Evolutionary conservation across 2,888 invertebrate genomes (phyloP), one percentile per base, ranked within the genome.

Genomic region (Stenotaenia linearis): DNA sequence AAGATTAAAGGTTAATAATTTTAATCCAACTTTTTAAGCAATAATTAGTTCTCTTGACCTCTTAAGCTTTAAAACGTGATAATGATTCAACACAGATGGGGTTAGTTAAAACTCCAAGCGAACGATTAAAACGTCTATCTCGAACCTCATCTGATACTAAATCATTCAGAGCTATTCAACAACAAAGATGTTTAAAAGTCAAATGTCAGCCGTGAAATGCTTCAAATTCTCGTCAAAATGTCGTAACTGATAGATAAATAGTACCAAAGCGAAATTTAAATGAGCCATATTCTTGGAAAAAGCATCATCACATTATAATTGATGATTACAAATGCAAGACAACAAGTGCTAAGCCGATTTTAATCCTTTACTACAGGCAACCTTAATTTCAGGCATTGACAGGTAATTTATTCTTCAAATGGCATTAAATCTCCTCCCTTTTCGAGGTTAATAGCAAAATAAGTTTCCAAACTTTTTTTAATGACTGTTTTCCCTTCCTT

Each of bases 271-370:
- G 10, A 61, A 25, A 61, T 61, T 61, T 61, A 61, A 61, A 61
- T 61, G 61, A 25, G 61, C 61, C 61, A 25, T 23, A 15, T 61
- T 61, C 25, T 28, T 7, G 23, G 61, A 28, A 61, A 56, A 45
- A 61, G 25, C 61, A 25, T 61, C 61, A 61, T 61, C 61, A 61
- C 5, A 23, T 25, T 6, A 61, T 61, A 61, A 61, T 61, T 61
- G 61, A 61, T 61, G 61, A 61, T 61, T 61, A 61, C 25, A 61
- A 61, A 61, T 61, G 61, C 61, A 61, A 61, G 61, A 61, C 61
- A 61, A 61, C 61, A 61, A 28, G 28, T 61, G 25, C 61, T 61
- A 61, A 61, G 25, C 61, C 25, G 23, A 4, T 61, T 61, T 61
- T 61, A 61, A 61, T 61, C 61, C 25, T 12, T 28, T 23, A 25